Percentiles rank a stretch among this genome's conserved stretches.
Conservation (phyloP, 2,888 invertebrate species). For the Atethmia centrago region DNA sequence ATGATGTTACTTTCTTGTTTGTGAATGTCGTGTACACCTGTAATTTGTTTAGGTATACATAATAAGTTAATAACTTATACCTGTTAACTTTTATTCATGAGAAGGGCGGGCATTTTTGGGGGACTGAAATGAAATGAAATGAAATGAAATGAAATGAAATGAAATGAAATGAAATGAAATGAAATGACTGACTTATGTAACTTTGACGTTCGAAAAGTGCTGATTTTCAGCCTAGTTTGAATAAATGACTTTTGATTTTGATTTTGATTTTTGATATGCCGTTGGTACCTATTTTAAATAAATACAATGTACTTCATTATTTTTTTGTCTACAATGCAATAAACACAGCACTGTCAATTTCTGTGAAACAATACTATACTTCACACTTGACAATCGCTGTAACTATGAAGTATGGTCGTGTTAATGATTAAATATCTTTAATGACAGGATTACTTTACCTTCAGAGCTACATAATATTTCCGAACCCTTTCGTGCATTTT, state of each 20-base stretch:
- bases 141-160: no score
- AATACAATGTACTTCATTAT: not conserved
- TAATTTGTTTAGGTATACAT: not conserved
- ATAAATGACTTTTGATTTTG: no score
- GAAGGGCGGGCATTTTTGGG: no score
- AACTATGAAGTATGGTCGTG: not conserved
- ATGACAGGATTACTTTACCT: not conserved
- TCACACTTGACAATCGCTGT: no score
- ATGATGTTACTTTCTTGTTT: not conserved
- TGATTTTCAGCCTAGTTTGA: no score
- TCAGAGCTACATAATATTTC: conserved; percentile 5
- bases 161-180: no score
- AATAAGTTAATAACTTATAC: not conserved
- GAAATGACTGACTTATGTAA: no score
- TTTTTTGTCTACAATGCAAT: not conserved
- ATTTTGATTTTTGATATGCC: no score
- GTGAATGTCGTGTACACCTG: not conserved
- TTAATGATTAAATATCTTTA: not conserved
- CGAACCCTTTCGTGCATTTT: conserved; percentile 13
- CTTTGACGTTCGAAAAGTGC: no score
- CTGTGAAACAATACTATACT: no score
- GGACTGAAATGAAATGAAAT: no score
- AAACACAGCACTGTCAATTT: not conserved
- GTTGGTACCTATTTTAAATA: not conserved
- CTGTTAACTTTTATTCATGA: not conserved